phyloP scores from a whole-genome alignment of 2,888 invertebrate genomes.

The Andrena camellia region DNA sequence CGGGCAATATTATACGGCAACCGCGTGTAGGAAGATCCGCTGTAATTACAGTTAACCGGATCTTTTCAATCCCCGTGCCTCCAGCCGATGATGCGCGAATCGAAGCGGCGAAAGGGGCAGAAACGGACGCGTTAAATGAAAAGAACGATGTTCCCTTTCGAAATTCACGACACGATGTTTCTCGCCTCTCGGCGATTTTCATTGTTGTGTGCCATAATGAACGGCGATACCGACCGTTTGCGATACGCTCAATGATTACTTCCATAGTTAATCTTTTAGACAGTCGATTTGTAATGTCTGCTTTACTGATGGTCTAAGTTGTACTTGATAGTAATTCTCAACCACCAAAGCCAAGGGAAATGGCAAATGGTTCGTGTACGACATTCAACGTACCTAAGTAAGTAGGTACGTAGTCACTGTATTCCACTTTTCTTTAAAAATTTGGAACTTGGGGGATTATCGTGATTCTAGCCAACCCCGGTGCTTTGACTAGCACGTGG shows the following conservation, averaged over 20 bases:
- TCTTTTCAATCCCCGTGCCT: conserved; percentile 29
- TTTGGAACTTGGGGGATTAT: too few relatives aligned
- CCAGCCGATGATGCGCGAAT: conserved; percentile 1
- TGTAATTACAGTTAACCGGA: conserved; percentile 50
- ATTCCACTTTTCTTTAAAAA: too few relatives aligned
- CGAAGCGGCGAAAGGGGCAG: background rate
- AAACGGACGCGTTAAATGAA: background rate
- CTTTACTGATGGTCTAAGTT: background rate
- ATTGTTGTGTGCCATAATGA: conserved; percentile 15
- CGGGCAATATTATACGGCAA: conserved; percentile 39
- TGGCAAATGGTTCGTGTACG: background rate
- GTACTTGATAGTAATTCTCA: background rate
- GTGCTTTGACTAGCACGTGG: background rate
- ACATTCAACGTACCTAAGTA: too few relatives aligned
- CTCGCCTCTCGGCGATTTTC: conserved; percentile 15
- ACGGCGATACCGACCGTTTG: background rate
- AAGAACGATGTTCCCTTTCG: conserved; percentile 21
- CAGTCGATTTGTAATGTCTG: conserved; percentile 10
- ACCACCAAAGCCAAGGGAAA: background rate
- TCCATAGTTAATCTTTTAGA: background rate
- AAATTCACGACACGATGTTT: conserved; percentile 16
- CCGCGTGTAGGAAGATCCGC: conserved; percentile 49
- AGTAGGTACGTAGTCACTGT: too few relatives aligned
- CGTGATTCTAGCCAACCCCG: background rate
- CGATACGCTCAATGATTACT: conserved; percentile 1